A percentile compares a stretch with the other conserved stretches of the same genome.
Conservation (phyloP, 2,113 vertebrate genomes). For the Dasyurus viverrinus region DNA sequence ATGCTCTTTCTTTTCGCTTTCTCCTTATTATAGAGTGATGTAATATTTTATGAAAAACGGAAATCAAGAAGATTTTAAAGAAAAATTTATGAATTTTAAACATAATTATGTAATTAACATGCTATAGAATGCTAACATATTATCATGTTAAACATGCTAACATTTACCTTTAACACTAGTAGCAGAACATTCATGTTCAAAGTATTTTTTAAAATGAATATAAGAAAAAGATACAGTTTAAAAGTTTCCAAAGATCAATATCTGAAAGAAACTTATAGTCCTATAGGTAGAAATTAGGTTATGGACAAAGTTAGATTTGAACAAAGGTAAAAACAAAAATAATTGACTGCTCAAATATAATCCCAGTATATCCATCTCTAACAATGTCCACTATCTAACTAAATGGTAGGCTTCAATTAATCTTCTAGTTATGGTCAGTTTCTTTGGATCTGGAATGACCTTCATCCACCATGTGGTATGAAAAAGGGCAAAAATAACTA, state of each 20-base stretch:
- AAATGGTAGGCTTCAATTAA: not conserved
- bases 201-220: not conserved
- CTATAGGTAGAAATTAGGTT: not conserved
- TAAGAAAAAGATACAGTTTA: not conserved
- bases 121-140: not conserved
- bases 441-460: not conserved
- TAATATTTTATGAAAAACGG: not conserved
- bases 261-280: not conserved
- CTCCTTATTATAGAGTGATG: not conserved
- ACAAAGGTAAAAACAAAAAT: not conserved
- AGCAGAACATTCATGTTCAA: not conserved
- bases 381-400: not conserved
- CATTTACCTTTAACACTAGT: not conserved
- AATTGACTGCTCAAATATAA: not conserved
- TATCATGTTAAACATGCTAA: too few species aligned
- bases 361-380: not conserved
- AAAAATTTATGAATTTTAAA: not conserved
- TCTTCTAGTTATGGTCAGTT: not conserved
- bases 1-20: not conserved
- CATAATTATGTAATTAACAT: not conserved
- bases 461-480: not conserved
- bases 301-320: not conserved
- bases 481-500: not conserved
- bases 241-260: not conserved
- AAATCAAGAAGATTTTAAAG: not conserved